A percentile compares a stretch with the other conserved stretches of the same genome.
Conservation (phyloP, 2,888 invertebrate species). For the Unio pictorum region DNA sequence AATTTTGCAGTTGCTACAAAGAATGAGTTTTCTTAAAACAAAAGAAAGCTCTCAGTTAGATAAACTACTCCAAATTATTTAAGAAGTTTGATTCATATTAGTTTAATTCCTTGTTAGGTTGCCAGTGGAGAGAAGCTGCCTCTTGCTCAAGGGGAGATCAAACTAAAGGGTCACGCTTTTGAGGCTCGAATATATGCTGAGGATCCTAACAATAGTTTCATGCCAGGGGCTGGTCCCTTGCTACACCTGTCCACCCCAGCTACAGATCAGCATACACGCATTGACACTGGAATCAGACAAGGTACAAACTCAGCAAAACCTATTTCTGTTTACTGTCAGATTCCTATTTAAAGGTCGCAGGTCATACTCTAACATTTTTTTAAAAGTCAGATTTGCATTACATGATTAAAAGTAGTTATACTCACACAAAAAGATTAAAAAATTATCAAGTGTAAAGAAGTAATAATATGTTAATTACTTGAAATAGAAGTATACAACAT, state of each 20-base stretch:
- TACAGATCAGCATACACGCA: slow-evolving; percentile 77
- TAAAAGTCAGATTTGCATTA: no score
- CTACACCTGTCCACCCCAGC: slow-evolving; percentile 82
- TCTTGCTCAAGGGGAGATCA: slow-evolving; percentile 83
- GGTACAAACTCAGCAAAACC: slow-evolving; percentile 41
- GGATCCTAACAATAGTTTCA: slow-evolving; percentile 81
- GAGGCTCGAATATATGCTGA: slow-evolving; percentile 98
- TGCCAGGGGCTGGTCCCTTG: slow-evolving; percentile 93
- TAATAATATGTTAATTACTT: no score
- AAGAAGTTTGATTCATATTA: not conserved
- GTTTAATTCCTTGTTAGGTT: slow-evolving; percentile 72
- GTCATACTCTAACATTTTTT: no score
- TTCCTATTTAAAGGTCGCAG: no score
- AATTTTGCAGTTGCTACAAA: no score
- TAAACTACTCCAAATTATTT: not conserved
- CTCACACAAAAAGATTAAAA: no score
- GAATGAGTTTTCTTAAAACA: no score
- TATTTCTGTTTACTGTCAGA: no score
- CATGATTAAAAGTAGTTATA: no score
- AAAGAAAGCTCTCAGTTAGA: no score
- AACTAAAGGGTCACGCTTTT: slow-evolving; percentile 88
- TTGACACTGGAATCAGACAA: slow-evolving; percentile 84
- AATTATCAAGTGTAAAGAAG: no score
- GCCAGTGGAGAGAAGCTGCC: slow-evolving; percentile 92
- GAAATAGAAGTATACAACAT: no score